Evolutionary conservation across 1,140 invertebrate genomes (phyloP), one percentile per base, ranked within the genome.

Genomic region (Galendromus occidentalis): DNA sequence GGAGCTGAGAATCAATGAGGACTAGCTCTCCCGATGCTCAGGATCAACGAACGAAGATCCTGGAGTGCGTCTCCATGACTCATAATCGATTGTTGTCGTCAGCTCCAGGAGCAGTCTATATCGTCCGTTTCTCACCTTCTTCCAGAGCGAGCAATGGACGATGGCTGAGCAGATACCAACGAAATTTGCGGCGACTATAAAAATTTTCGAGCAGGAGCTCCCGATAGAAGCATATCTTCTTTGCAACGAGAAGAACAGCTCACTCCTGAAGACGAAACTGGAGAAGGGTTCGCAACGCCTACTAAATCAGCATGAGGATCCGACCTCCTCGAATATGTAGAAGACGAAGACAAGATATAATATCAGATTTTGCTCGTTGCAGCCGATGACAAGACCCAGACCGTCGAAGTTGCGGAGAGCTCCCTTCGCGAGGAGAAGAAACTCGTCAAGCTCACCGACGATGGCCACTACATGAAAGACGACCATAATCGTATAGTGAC

Each of bases 141-240:
- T 59, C 45, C 51, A 59, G 51, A 59, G 51, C 22, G 51, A 59
- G 33, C n/a, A 18, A 25, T 59, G 51, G 51, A 20, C 51, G 4
- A 59, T 59, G 51, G 33, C 25, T 14, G 51, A 59, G 20, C 51
- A 29, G 20, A 59, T 59, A 33, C 51, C 51, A 2, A 22, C 51
- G 12, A 59, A 59, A 25, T 59, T 59, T 22, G 25, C 2, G 6
- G 51, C 51, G 12, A 1, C 25, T 18, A 59, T 59, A 1, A 25
- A 25, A 59, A 4, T 59, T 17, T 59, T 59, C 20, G 51, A 25
- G 12, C 25, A 59, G 51, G 51, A 59, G 22, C 51, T 59, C 1
- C 51, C 51, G 2, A 33, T 22, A 25, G 51, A 59, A 22, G 51
- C 51, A 22, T 59, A 59, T 22, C 51, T 59, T 4, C 4, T 59